phyloP scores from a whole-genome alignment of 2,888 invertebrate species.

The Tolmerus cingulatus region DNA sequence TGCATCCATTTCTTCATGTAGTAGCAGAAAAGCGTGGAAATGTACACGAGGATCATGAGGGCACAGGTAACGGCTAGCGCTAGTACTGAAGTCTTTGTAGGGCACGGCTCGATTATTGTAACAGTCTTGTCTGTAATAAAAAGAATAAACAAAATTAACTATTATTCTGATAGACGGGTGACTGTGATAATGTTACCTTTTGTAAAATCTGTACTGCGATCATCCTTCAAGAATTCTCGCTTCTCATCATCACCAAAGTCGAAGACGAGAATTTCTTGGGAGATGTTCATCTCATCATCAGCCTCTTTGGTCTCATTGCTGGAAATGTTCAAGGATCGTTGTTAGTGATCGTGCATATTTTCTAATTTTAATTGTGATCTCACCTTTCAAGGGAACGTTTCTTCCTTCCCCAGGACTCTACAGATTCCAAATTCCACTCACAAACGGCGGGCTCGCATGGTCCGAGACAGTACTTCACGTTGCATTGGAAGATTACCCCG shows the following conservation, averaged over 20 bases:
- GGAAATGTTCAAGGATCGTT: conserved; percentile 45
- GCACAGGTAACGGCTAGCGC: conserved; percentile 91
- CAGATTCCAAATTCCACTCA: conserved; percentile 89
- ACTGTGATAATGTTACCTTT: conserved; percentile 68
- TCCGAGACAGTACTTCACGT: conserved; percentile 94
- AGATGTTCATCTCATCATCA: conserved; percentile 83
- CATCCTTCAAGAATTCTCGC: conserved; percentile 79
- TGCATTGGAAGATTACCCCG: conserved; percentile 96
- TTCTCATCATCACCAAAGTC: conserved; percentile 95
- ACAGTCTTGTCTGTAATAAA: conserved; percentile 79
- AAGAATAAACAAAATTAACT: not conserved
- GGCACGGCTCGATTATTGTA: conserved; percentile 89
- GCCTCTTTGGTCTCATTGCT: conserved; percentile 69
- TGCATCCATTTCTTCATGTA: conserved; percentile 92
- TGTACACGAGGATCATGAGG: conserved; percentile 85
- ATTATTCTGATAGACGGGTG: not conserved
- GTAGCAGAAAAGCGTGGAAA: conserved; percentile 91
- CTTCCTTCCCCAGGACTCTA: conserved; percentile 91
- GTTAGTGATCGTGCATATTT: not conserved
- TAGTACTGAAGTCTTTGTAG: conserved; percentile 89
- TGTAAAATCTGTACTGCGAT: conserved; percentile 77
- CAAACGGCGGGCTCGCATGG: conserved; percentile 93
- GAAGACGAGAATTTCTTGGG: conserved; percentile 90
- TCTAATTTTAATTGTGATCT: conserved; percentile 46
- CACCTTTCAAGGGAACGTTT: conserved; percentile 72